These are phyloP conservation scores for Sebastes glaucus DNA, from an alignment of 2,797 vertebrate species.

Conservation along the genomic window DNA sequence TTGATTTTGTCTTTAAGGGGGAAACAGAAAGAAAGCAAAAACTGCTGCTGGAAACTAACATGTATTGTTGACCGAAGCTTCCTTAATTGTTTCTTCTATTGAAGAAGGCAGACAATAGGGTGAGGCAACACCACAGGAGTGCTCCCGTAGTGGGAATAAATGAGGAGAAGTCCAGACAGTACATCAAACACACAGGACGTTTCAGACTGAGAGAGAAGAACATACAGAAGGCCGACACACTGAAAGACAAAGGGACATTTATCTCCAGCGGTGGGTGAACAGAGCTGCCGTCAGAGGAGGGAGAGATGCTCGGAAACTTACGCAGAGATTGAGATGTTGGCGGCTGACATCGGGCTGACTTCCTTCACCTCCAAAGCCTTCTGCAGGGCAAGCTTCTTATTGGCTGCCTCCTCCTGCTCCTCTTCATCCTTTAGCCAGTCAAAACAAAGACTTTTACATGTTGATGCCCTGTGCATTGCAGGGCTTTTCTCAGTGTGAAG, in stretches of 20 bases:
- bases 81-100: constrained; percentile 31
- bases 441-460: not conserved
- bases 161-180: not conserved
- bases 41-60: not conserved
- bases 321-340: constrained; percentile 96
- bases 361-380: constrained; percentile 98
- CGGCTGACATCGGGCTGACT: constrained; percentile 96
- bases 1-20: not conserved
- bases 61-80: not conserved
- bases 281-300: not conserved
- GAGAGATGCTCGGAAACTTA: constrained; percentile 80
- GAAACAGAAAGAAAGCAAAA: not conserved
- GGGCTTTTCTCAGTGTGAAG: not conserved
- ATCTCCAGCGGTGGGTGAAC: not conserved
- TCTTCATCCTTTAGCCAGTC: constrained; percentile 89
- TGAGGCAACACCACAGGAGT: constrained; percentile 6
- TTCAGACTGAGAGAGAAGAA: constrained; percentile 2
- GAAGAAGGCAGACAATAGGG: not conserved
- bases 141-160: not conserved
- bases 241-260: not conserved
- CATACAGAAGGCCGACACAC: not conserved
- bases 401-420: constrained; percentile 96
- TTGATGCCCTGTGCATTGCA: not conserved
- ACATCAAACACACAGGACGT: constrained; percentile 8
- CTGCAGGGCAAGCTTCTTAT: constrained; percentile 95